These are phyloP conservation scores for Heterohyrax brucei DNA, from an alignment of 2,797 vertebrate genomes.

Conservation along the genomic window DNA sequence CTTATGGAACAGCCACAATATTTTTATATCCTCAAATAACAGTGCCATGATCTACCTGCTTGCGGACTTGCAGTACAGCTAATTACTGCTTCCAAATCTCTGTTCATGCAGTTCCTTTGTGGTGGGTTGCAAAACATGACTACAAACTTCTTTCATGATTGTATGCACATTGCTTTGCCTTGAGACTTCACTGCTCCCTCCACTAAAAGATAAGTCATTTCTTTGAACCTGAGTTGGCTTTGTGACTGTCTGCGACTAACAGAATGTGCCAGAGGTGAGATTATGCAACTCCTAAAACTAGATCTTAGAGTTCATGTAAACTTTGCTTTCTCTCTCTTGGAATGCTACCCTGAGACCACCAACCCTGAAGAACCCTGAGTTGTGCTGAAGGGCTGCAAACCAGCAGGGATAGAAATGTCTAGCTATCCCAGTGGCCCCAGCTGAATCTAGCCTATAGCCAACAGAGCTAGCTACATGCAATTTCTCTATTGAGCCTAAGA, in stretches of 20 bases:
- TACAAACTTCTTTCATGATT: neutral
- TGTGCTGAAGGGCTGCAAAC: neutral
- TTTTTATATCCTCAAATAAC: neutral
- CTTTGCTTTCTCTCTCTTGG: neutral
- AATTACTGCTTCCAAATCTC: constrained; percentile 31
- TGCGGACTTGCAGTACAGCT: neutral
- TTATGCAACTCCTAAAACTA: neutral
- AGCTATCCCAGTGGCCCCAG: neutral
- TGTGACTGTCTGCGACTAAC: neutral
- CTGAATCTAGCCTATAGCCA: neutral
- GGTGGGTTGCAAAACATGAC: constrained; percentile 4
- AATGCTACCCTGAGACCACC: neutral
- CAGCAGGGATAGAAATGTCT: neutral
- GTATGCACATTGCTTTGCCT: neutral
- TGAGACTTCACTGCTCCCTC: neutral
- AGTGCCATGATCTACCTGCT: neutral
- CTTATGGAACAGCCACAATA: neutral
- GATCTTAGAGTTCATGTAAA: neutral
- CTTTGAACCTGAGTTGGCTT: neutral
- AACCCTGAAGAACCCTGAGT: neutral
- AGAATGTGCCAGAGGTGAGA: neutral
- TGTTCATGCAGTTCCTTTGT: neutral
- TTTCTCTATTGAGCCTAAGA: neutral
- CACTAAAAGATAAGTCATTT: neutral
- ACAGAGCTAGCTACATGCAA: neutral